Base-by-base conservation (phyloP, 1,140 invertebrate genomes). In the Physella acuta region DNA sequence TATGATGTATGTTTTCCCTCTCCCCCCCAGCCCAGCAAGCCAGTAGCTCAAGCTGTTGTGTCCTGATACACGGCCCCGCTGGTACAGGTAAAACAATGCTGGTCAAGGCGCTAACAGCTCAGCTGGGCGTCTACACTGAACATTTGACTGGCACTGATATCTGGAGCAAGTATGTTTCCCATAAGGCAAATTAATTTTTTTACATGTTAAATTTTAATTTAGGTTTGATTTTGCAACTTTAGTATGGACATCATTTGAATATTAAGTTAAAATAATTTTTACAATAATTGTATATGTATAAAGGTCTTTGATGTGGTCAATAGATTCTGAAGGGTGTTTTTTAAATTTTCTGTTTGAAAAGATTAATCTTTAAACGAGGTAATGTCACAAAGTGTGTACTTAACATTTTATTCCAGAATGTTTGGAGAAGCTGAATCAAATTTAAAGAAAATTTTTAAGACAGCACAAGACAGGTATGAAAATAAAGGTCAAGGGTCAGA, bases 401-500 rank as follows among this genome's bases (percentile, higher is more conserved):
- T n/a, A n/a, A n/a, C n/a, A n/a, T 53, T 53, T 33, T 17, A n/a
- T 52, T 60, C 4, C 56, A 68, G 66, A 37, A 33, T 68, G 1
- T 68, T 60, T 60, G 66, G 56, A 60, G 55, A 68, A 34, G 66
- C 66, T 16, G 66, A 68, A 30, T 68, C 66, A 26, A 68, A 68
- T 60, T 28, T 68, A 37, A 2, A 30, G n/a, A 68, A 55, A 33
- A 30, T 60, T 37, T 68, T 68, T 51, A 59, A 39, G 33, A 28
- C 36, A 4, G 66, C 66, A 3, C 30, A 44, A 44, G 37, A 68
- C 36, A 68, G 34, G 66, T 68, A 30, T 37, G 30, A 28, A 56
- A 11, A n/a, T 14, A 28, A 31, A 60, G 28, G 11, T 11, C 8
- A 16, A 26, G 11, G 28, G n/a, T n/a, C n/a, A n/a, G n/a, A n/a